Evolutionary conservation across 1,140 invertebrate species (phyloP), one percentile per base, ranked within the genome.

Genomic region (Latrodectus geometricus): DNA sequence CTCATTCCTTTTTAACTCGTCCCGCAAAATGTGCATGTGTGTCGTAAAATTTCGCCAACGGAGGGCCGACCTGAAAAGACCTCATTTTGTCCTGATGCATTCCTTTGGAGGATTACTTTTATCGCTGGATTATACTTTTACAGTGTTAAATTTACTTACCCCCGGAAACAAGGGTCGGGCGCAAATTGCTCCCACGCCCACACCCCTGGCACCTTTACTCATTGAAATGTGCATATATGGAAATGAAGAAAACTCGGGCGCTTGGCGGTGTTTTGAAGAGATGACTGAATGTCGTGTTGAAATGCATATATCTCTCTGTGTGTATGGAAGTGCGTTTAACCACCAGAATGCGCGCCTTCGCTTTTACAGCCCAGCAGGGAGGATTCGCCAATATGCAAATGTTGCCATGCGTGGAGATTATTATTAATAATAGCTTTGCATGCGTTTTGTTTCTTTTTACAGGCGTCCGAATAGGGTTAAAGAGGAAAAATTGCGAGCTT

Each of bases 201-300:
- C 23, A 17, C n/a, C 77, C 54, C 2, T 65, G n/a, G 11, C 61
- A n/a, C 20, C 76, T 66, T 66, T 54, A 68, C 65, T 84, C 81
- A 84, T 84, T 84, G 81, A 84, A 84, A 84, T 84, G 81, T 84
- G 81, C 81, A 84, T 84, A 84, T 84, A 84, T 84, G 81, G 81
- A 84, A 84, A 84, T 84, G 81, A 84, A 84, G 48, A 66, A 82
- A 82, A 74, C 21, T 50, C 68, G 23, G 35, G 1, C 77, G 21
- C 52, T 48, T 48, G 20, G 21, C 21, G n/a, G 21, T 73, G 52
- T 82, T 73, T 52, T 56, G 48, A 54, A 79, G 52, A 70, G 74
- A 76, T 81, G 79, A 66, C 68, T 52, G 35, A 48, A 76, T 84
- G 56, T 73, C 81, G 81, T 84, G 81, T 68, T 54, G 80, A 82